Evolutionary conservation across 2,113 vertebrate species (phyloP).

Genomic region (Prietella phreatophila): DNA sequence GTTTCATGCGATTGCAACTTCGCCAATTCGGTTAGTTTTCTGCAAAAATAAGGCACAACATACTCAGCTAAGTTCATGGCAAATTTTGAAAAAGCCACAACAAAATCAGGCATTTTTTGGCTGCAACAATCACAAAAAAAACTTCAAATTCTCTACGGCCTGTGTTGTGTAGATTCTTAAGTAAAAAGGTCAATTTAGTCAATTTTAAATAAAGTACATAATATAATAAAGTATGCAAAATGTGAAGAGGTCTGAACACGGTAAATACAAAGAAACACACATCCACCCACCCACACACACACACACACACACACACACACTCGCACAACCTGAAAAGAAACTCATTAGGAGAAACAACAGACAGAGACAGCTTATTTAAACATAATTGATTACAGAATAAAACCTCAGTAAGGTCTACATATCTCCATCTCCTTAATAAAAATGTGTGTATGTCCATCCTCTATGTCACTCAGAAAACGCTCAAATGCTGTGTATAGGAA

Average conservation of each 20-base stretch:
- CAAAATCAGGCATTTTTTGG: too few species aligned
- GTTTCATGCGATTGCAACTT: too few species aligned
- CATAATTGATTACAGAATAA: constrained; percentile 86
- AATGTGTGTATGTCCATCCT: constrained; percentile 67
- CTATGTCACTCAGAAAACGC: constrained; percentile 75
- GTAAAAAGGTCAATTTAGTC: not conserved
- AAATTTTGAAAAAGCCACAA: too few species aligned
- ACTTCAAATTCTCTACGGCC: too few species aligned
- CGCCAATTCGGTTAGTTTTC: too few species aligned
- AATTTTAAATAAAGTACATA: not conserved
- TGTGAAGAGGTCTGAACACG: not conserved
- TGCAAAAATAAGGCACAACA: too few species aligned
- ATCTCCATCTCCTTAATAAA: constrained; percentile 83
- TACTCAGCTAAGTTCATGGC: too few species aligned
- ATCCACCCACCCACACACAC: not conserved
- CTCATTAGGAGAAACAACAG: constrained; percentile 76
- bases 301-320: constrained; percentile 34
- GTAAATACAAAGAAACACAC: not conserved
- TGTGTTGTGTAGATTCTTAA: not conserved
- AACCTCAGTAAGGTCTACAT: constrained; percentile 74
- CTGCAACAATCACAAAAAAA: too few species aligned
- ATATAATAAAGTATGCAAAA: not conserved
- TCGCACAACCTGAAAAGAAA: constrained; percentile 44
- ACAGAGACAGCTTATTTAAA: constrained; percentile 79
- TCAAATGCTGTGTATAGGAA: constrained; percentile 69